Percentiles rank a stretch among this genome's conserved stretches.
phyloP scores from a whole-genome alignment of 2,113 vertebrate species.

The mouse (Mus musculus) region GRCm39 chr9:24824001-24824500 shows the following conservation, averaged over 20 bases:
- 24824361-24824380: background rate
- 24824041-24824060: conserved; percentile 10
- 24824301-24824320: conserved; percentile 50
- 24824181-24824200: conserved; percentile 54
- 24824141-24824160: background rate
- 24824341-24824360: background rate
- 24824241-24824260: background rate
- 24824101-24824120: background rate
- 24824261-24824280: background rate
- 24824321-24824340: background rate
- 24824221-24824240: background rate
- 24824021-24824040: conserved; percentile 56
- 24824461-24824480: background rate
- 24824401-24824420: background rate
- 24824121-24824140: conserved; percentile 14
- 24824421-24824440: background rate
- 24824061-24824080: background rate
- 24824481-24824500: background rate
- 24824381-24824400: conserved; percentile 4
- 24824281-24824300: conserved; percentile 50
- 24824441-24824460: background rate
- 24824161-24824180: conserved; percentile 20
- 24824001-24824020: conserved; percentile 42
- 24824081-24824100: background rate
- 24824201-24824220: background rate